Evolutionary conservation across 2,888 invertebrate species (phyloP), one percentile per base, ranked within the genome.

Genomic region (Barypeithes pellucidus): DNA sequence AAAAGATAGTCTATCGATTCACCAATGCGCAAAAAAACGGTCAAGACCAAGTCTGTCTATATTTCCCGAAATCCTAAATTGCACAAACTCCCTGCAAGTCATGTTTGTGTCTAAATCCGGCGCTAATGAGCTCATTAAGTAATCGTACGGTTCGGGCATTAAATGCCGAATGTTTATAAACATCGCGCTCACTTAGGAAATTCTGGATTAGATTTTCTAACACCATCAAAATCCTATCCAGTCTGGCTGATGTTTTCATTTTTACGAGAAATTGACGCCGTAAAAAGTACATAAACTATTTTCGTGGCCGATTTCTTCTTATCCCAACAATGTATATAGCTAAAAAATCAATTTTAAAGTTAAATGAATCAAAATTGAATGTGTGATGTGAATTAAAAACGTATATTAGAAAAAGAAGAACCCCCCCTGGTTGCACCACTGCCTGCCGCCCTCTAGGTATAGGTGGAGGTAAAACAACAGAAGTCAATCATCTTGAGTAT

Each of bases 71-170:
- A 12, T 14, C 22, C 24, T 14, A 61, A 61, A 61, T 43, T 24
- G 61, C 41, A 22, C 24, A 43, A n/a, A 22, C 43, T 61, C 41
- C 24, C 24, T 9, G 41, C 7, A 43, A 61, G 61, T 61, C 61
- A 61, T 66, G 66, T 66, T 52, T 41, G 41, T 50, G 80, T 83
- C 83, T 82, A 84, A 83, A 83, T 82, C 78, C 70, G 79, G 80
- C 77, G 78, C 83, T 84, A 84, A 85, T 84, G 83, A 85, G 84
- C 80, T 84, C 79, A 85, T 85, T 84, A 85, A 85, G 83, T 85
- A 85, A 85, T 86, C 86, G 83, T 82, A 81, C 80, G 82, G 80
- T 80, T 82, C 82, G 82, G 81, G 85, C 84, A 85, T 85, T 85
- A 85, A 85, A 83, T 36, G 69, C 78, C 78, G 71, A 75, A 62